Evolutionary conservation across 1,140 invertebrate genomes (phyloP), one percentile per base, ranked within the genome.

Genomic region (Temnothorax longispinosus): DNA sequence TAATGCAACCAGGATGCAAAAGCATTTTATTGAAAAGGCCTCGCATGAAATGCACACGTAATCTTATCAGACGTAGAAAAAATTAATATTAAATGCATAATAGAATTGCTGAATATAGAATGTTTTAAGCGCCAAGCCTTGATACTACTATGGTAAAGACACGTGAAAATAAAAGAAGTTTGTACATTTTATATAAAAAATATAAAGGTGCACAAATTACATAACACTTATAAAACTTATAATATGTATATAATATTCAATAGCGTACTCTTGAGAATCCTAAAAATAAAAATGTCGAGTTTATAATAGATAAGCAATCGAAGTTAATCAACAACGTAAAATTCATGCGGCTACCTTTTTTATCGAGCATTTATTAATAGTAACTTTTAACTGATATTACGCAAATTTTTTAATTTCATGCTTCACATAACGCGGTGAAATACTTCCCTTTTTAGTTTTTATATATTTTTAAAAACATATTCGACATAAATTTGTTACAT

Each of bases 11-110:
- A 32, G n/a, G 11, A 32, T 18, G 27, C 27, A 47, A 50, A 47
- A 38, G 41, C 18, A 74, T 60, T 74, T 54, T 47, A 58, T 58
- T 35, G 41, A 75, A 13, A 27, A 13, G 13, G 6, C 13, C 11
- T 80, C 35, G n/a, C 47, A 13, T 62, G 62, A 54, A 52, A 54
- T 78, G 18, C 18, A n/a, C 0, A 6, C 11, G 7, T 35, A 35
- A 50, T 10, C 58, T 77, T 64, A 77, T 60, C 1, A 18, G 2
- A 60, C 11, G 52, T 38, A 15, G 15, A 32, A 71, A 4, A 71
- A 81, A 54, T 52, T 56, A 56, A 6, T 32, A 8, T 15, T 82
- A 54, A 82, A 21, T 11, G 65, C 32, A 50, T 69, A 65, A 78
- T 47, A 15, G 21, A 74, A 41, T 75, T 32, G 10, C 27, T 56